Evolutionary conservation across 64 coral and sea anemone genomes (phyloP).

Genomic region (Platygyra sinensis): DNA sequence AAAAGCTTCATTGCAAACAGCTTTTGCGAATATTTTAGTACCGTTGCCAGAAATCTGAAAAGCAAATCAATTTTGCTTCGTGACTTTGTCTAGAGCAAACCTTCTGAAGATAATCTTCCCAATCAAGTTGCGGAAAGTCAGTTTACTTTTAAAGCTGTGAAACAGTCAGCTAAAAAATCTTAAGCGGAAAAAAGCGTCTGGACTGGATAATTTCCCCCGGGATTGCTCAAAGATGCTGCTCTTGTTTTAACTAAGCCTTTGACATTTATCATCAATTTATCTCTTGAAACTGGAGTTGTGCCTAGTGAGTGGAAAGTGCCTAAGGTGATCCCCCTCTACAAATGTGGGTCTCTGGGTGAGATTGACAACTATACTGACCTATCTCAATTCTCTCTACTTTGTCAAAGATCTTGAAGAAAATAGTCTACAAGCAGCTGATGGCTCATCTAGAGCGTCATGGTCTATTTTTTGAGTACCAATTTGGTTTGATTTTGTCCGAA

Average conservation of each 20-base stretch:
- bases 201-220: neutral
- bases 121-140: neutral
- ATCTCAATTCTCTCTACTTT: constrained; percentile 9
- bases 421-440: neutral
- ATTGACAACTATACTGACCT: constrained; percentile 16
- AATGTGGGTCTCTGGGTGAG: neutral
- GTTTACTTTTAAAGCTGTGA: too few relatives aligned
- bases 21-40: constrained; percentile 72
- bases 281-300: constrained; percentile 1
- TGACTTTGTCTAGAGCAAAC: too few relatives aligned
- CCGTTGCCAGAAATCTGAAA: constrained; percentile 36
- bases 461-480: neutral
- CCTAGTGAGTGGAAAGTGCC: constrained; percentile 10
- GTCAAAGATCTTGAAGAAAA: neutral
- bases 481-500: neutral
- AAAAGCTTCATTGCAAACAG: constrained; percentile 60
- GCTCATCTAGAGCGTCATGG: neutral
- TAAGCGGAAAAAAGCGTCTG: neutral
- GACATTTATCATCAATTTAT: neutral
- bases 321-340: neutral
- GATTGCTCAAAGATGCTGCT: neutral
- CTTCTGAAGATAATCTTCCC: too few relatives aligned
- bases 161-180: neutral
- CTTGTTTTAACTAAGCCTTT: neutral
- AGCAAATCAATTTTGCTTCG: too few relatives aligned